phyloP scores from a whole-genome alignment of 2,888 invertebrate genomes.

The Emmelina monodactyla region DNA sequence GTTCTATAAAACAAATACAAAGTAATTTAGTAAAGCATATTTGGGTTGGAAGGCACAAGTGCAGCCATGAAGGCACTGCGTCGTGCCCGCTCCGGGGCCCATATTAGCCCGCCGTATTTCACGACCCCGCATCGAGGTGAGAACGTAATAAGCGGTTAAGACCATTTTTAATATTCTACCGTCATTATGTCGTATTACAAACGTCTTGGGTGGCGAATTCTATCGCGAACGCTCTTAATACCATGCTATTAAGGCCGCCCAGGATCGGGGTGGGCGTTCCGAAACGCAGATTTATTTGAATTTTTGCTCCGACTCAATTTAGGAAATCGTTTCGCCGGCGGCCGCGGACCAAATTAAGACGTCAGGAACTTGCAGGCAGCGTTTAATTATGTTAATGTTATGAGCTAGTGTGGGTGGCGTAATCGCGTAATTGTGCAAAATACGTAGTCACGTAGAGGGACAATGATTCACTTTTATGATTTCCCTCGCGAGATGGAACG shows the following conservation, averaged over 20 bases:
- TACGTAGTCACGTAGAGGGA: constrained; percentile 51
- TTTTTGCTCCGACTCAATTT: constrained; percentile 64
- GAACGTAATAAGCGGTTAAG: constrained; percentile 64
- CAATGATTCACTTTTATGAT: constrained; percentile 38
- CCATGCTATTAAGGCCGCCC: constrained; percentile 52
- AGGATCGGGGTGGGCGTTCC: constrained; percentile 43
- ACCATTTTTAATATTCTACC: constrained; percentile 64
- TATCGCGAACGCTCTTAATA: constrained; percentile 63
- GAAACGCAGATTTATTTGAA: constrained; percentile 61
- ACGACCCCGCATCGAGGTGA: constrained; percentile 58
- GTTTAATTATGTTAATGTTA: constrained; percentile 66
- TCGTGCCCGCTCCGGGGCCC: constrained; percentile 30
- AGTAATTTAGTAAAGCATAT: too few relatives aligned
- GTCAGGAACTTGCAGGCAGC: constrained; percentile 61
- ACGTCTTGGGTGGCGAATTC: constrained; percentile 66
- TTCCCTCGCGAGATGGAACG: constrained; percentile 23
- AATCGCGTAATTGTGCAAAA: constrained; percentile 37
- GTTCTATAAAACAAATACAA: too few relatives aligned
- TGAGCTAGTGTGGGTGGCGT: constrained; percentile 57
- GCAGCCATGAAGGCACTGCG: too few relatives aligned
- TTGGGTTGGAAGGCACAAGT: too few relatives aligned
- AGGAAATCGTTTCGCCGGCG: constrained; percentile 62
- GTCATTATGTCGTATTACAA: constrained; percentile 64
- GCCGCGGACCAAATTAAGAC: constrained; percentile 63
- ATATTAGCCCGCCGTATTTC: constrained; percentile 60